Evolutionary conservation across 2,797 vertebrate species (phyloP).

Genomic region (Knipowitschia caucasica): DNA sequence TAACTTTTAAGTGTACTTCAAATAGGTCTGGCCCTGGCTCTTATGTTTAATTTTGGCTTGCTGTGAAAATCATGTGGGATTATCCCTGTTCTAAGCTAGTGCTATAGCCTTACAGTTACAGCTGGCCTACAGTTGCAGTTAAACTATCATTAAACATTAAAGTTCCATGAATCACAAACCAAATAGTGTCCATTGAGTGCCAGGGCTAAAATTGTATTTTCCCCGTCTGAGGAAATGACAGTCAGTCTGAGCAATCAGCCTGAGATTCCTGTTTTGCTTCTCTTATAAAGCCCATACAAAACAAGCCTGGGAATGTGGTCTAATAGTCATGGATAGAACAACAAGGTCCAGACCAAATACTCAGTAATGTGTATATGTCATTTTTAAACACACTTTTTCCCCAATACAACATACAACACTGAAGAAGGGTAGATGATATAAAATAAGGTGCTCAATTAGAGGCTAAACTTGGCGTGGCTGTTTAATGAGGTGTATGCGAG

Average conservation of each 20-base stretch:
- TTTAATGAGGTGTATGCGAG: slow-evolving; percentile 19
- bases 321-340: slow-evolving; percentile 38
- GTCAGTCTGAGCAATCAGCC: slow-evolving; percentile 56
- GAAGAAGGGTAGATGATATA: slow-evolving; percentile 9
- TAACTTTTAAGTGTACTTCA: too few relatives aligned
- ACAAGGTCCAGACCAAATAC: neutral
- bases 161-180: neutral
- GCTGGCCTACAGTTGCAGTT: neutral
- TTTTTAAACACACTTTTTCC: slow-evolving; percentile 6
- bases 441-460: slow-evolving; percentile 3
- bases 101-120: too few relatives aligned
- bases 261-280: slow-evolving; percentile 67
- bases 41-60: too few relatives aligned
- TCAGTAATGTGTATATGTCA: neutral
- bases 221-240: slow-evolving; percentile 58
- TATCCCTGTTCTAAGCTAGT: too few relatives aligned
- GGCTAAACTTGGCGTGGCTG: slow-evolving; percentile 22
- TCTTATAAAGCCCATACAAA: slow-evolving; percentile 49
- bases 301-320: slow-evolving; percentile 47
- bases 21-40: too few relatives aligned
- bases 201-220: slow-evolving; percentile 38
- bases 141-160: slow-evolving; percentile 7
- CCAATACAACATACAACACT: slow-evolving; percentile 19
- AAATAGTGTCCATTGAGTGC: neutral
- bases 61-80: too few relatives aligned